Conservation (phyloP, 2,797 vertebrate genomes). For the Macropus fuliginosus region DNA sequence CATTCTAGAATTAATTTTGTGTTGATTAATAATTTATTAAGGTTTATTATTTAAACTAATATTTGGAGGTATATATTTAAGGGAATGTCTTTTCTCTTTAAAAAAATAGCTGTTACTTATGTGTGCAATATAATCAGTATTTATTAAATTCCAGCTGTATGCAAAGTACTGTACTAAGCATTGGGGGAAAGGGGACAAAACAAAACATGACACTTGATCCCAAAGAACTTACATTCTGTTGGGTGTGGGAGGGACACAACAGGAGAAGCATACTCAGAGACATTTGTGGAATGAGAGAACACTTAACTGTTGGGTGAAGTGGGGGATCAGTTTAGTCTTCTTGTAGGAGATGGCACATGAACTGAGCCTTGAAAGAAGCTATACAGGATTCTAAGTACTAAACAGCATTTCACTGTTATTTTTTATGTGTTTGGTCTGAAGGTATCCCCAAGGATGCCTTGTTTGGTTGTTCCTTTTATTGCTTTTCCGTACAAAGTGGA, state of each 20-base stretch:
- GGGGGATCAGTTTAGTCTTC: not conserved
- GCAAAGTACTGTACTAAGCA: not conserved
- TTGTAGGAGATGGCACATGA: not conserved
- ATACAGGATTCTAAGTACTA: not conserved
- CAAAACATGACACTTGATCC: not conserved
- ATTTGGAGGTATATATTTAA: not conserved
- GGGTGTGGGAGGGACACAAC: not conserved
- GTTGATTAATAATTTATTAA: not conserved
- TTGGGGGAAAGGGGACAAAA: not conserved
- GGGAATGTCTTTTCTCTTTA: not conserved
- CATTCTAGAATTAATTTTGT: not conserved
- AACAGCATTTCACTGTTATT: not conserved
- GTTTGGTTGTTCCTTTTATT: not conserved
- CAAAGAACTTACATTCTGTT: not conserved
- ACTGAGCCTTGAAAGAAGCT: not conserved
- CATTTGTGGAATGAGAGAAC: not conserved
- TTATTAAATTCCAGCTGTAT: not conserved
- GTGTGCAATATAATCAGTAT: not conserved
- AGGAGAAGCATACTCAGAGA: not conserved
- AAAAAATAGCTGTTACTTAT: not conserved
- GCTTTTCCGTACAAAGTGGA: not conserved
- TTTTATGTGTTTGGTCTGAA: not conserved
- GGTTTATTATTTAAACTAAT: not conserved
- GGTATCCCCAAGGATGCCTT: not conserved
- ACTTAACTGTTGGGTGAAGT: not conserved